These are phyloP conservation scores for Epinephelus cyanopodus DNA, from an alignment of 2,113 vertebrate species.

Conservation along the genomic window DNA sequence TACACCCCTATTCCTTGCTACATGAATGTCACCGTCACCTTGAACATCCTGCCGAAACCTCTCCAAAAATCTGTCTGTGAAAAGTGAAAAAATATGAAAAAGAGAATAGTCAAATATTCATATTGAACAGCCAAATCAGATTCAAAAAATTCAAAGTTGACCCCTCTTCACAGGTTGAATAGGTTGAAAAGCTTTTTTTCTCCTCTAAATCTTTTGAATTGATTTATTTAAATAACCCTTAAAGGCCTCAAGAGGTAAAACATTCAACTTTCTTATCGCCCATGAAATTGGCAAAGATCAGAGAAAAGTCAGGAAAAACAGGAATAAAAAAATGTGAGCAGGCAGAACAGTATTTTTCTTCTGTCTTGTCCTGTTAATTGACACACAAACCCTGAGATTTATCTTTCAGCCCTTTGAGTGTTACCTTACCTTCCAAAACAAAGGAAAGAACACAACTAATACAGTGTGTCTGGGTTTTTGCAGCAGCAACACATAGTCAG, in stretches of 20 bases:
- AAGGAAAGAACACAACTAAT: not conserved
- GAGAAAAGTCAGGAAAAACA: no score
- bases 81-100: no score
- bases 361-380: not conserved
- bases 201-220: not conserved
- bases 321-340: not conserved
- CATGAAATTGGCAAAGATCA: not conserved
- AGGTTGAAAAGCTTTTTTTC: not conserved
- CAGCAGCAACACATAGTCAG: not conserved
- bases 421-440: not conserved
- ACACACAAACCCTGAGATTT: not conserved
- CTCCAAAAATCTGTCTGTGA: no score
- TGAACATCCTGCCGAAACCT: no score
- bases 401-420: not conserved
- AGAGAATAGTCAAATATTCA: no score
- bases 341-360: not conserved
- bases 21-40: no score
- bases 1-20: no score
- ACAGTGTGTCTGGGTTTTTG: conserved; percentile 16
- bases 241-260: not conserved
- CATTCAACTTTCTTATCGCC: not conserved
- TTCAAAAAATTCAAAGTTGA: no score
- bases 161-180: not conserved
- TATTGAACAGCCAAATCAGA: no score
- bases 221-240: not conserved